These are phyloP conservation scores for Hydractinia symbiolongicarpus DNA, from an alignment of 30 jellyfish, hydroid and myxozoan genomes.

Conservation along the genomic window DNA sequence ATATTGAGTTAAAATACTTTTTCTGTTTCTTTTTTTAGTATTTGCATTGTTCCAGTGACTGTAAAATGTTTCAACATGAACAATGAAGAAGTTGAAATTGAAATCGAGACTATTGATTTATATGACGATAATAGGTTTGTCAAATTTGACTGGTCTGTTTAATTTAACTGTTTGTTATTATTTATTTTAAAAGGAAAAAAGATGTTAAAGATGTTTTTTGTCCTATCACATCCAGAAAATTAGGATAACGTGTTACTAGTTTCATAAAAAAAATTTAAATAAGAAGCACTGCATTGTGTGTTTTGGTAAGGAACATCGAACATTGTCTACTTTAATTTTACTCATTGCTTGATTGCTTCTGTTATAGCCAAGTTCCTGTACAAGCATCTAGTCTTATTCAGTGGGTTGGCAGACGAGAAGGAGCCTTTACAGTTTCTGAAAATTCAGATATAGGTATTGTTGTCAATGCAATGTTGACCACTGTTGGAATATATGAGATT, in stretches of 20 bases:
- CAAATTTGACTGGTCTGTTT: not conserved
- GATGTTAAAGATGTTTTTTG: too few relatives aligned
- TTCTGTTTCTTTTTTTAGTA: not conserved
- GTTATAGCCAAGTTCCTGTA: not conserved
- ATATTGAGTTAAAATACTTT: not conserved
- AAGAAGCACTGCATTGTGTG: too few relatives aligned
- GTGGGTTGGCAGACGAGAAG: conserved; percentile 27
- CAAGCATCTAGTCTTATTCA: conserved; percentile 6
- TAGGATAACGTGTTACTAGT: too few relatives aligned
- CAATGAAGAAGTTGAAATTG: conserved; percentile 18
- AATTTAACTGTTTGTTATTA: not conserved
- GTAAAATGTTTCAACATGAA: conserved; percentile 4
- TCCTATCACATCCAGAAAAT: too few relatives aligned
- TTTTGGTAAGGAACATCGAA: too few relatives aligned
- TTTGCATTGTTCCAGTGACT: conserved; percentile 25
- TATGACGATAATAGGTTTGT: conserved; percentile 4
- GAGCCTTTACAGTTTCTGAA: not conserved
- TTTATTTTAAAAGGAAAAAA: too few relatives aligned
- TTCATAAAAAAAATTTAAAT: too few relatives aligned
- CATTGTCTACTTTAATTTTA: too few relatives aligned
- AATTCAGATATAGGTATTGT: not conserved
- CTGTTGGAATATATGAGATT: conserved; percentile 25
- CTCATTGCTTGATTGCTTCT: too few relatives aligned
- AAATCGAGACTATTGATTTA: conserved; percentile 13
- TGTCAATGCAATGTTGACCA: conserved; percentile 4